Percentiles rank a stretch among this genome's conserved stretches.
These are phyloP conservation scores for Pachypanchax playfairii DNA, from an alignment of 2,113 vertebrate species.

Conservation along the genomic window DNA sequence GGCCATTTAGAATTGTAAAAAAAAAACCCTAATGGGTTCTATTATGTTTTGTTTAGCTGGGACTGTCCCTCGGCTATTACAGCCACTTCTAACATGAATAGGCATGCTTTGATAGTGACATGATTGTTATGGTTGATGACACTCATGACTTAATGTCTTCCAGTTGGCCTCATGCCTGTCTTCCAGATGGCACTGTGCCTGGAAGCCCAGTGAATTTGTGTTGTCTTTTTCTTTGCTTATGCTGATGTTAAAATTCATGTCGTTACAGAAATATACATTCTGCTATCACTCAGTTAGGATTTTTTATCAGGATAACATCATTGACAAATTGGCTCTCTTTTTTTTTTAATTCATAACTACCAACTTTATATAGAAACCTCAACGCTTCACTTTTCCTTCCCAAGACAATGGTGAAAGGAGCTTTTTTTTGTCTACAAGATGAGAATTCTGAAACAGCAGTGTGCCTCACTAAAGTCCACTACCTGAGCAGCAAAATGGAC, in stretches of 20 bases:
- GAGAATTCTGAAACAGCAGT: slow-evolving; percentile 14
- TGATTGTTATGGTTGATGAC: slow-evolving; percentile 78
- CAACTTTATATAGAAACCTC: slow-evolving; percentile 51
- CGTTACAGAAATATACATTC: slow-evolving; percentile 41
- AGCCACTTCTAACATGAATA: slow-evolving; percentile 57
- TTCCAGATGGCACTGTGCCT: slow-evolving; percentile 76
- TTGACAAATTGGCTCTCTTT: slow-evolving; percentile 40
- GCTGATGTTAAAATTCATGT: slow-evolving; percentile 63
- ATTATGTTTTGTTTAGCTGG: slow-evolving; percentile 33
- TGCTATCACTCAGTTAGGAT: slow-evolving; percentile 43
- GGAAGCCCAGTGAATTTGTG: slow-evolving; percentile 57
- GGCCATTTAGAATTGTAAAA: slow-evolving; percentile 15
- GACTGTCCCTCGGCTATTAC: slow-evolving; percentile 39
- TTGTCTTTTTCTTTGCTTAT: slow-evolving; percentile 63
- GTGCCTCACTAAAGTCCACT: slow-evolving; percentile 33
- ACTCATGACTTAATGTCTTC: slow-evolving; percentile 77
- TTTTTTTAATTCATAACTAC: slow-evolving; percentile 39
- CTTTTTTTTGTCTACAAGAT: no score
- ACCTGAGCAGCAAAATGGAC: slow-evolving; percentile 46
- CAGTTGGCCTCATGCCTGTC: slow-evolving; percentile 76
- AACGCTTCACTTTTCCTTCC: slow-evolving; percentile 15
- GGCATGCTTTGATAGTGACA: slow-evolving; percentile 68
- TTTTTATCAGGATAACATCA: slow-evolving; percentile 41
- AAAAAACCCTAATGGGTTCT: slow-evolving; percentile 29
- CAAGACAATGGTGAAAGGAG: slow-evolving; percentile 14